Evolutionary conservation across 1,140 invertebrate species (phyloP).

Genomic region (Hypothenemus hampei): DNA sequence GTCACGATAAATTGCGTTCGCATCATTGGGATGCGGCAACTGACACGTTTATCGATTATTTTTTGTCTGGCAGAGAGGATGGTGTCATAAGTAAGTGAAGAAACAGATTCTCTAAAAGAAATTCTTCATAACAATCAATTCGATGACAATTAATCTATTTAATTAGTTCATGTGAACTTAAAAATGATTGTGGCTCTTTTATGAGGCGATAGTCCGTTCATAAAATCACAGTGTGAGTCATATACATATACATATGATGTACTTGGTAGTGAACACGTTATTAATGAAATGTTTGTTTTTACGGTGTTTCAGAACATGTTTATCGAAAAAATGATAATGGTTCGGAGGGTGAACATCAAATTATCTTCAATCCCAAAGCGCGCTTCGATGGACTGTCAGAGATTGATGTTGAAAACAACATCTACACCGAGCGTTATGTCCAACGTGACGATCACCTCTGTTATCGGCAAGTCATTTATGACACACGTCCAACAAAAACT

Average conservation of each 20-base stretch:
- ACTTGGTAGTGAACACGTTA: not conserved
- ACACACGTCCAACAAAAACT: no score
- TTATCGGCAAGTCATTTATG: constrained; percentile 35
- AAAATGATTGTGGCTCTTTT: not conserved
- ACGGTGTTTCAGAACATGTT: constrained; percentile 53
- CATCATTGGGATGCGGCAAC: constrained; percentile 56
- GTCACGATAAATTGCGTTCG: constrained; percentile 61
- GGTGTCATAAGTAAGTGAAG: constrained; percentile 51
- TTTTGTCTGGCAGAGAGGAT: constrained; percentile 63
- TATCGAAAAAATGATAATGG: constrained; percentile 49
- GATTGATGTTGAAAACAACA: constrained; percentile 54
- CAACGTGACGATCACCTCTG: constrained; percentile 50
- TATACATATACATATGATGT: no score
- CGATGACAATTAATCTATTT: no score
- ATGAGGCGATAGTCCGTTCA: no score
- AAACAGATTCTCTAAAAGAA: not conserved
- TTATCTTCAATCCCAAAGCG: constrained; percentile 66
- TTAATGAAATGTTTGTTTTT: not conserved
- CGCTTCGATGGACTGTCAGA: constrained; percentile 62
- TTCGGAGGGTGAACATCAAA: constrained; percentile 54
- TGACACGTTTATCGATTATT: constrained; percentile 59
- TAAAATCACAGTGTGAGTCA: no score
- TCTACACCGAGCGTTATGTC: constrained; percentile 60
- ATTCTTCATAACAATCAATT: no score
- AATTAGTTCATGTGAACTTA: not conserved